Evolutionary conservation across 92 coral and sea anemone species (phyloP).

Genomic region (Diadumene lineata): DNA sequence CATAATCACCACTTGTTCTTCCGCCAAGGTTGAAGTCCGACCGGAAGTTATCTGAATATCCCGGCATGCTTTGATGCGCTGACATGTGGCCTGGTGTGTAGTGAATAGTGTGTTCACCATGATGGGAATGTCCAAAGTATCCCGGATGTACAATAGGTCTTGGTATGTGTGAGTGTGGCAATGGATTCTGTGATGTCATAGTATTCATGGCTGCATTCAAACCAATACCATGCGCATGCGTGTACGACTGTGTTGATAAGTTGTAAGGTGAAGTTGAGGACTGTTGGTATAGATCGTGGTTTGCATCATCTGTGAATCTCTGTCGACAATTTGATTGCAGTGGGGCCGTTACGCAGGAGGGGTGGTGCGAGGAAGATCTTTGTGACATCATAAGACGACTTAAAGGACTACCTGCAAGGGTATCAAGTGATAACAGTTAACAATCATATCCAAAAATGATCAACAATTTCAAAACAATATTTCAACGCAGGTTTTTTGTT

Average conservation of each 20-base stretch:
- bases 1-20: conserved; percentile 39
- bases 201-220: conserved; percentile 49
- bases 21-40: conserved; percentile 68
- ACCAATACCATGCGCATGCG: conserved; percentile 50
- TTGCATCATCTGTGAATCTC: conserved; percentile 62
- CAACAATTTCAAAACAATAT: no score
- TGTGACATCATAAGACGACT: conserved; percentile 64
- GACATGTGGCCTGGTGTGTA: conserved; percentile 72
- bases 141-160: conserved; percentile 76
- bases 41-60: conserved; percentile 51
- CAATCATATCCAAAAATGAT: no score
- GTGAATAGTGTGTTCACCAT: conserved; percentile 76
- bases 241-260: conserved; percentile 59
- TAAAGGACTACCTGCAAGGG: conserved; percentile 61
- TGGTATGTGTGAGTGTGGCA: conserved; percentile 63
- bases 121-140: conserved; percentile 62
- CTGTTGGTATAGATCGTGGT: conserved; percentile 27
- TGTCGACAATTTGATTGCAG: conserved; percentile 77
- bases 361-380: conserved; percentile 48
- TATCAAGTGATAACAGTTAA: no score
- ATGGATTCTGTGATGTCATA: conserved; percentile 54
- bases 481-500: no score
- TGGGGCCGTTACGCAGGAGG: conserved; percentile 54
- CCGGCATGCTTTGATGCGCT: conserved; percentile 66
- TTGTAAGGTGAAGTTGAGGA: conserved; percentile 41